A percentile compares a stretch with the other conserved stretches of the same genome.
phyloP scores from a whole-genome alignment of 2,113 vertebrate genomes.

The Bagarius yarrelli region DNA sequence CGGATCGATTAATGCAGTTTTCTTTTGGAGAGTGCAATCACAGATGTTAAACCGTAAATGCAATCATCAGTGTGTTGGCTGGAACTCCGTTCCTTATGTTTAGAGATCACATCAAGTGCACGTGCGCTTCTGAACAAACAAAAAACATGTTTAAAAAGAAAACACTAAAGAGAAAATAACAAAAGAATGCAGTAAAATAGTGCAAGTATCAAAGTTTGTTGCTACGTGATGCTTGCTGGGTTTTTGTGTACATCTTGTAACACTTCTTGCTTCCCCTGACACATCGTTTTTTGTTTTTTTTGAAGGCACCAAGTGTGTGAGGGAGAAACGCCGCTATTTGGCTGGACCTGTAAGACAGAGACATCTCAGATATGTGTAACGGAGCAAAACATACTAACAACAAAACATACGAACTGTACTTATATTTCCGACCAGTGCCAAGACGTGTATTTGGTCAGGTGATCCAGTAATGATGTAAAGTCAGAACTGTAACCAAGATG shows the following conservation, averaged over 20 bases:
- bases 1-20: not conserved
- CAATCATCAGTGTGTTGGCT: not conserved
- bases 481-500: no score
- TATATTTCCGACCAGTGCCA: not conserved
- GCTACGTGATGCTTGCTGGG: constrained; percentile 75
- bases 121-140: constrained; percentile 8
- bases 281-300: constrained; percentile 35
- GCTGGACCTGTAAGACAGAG: constrained; percentile 46
- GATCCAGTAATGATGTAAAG: not conserved
- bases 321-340: constrained; percentile 38
- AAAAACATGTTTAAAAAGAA: constrained; percentile 39
- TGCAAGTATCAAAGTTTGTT: constrained; percentile 74
- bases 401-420: not conserved
- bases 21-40: not conserved
- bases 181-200: constrained; percentile 65
- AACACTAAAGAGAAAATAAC: constrained; percentile 33
- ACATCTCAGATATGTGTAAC: not conserved
- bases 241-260: constrained; percentile 27
- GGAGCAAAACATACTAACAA: not conserved
- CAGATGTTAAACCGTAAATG: not conserved
- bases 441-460: not conserved
- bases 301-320: constrained; percentile 69
- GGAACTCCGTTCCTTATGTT: not conserved
- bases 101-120: not conserved
- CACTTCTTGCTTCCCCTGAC: constrained; percentile 59